These are phyloP conservation scores for Oithona nana DNA, from an alignment of 2,888 invertebrate species.

Conservation along the genomic window DNA sequence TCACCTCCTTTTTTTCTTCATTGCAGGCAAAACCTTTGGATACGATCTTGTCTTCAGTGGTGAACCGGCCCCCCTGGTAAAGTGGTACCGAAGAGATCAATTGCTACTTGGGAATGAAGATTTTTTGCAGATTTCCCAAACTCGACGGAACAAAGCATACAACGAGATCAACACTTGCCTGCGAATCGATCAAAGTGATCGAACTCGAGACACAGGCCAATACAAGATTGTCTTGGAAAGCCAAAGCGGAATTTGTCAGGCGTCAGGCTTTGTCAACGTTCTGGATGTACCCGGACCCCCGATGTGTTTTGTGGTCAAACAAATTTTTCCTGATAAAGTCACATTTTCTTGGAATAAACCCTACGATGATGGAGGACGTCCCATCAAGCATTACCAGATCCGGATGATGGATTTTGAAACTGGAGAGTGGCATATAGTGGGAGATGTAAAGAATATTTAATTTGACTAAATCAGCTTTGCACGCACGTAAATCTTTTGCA, in stretches of 20 bases:
- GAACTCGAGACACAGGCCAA: conserved; percentile 31
- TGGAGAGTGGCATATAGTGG: conserved; percentile 87
- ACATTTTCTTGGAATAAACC: conserved; percentile 76
- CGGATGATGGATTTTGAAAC: conserved; percentile 94
- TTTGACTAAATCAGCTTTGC: neutral
- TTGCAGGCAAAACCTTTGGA: conserved; percentile 82
- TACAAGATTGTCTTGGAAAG: conserved; percentile 33
- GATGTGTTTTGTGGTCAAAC: conserved; percentile 29
- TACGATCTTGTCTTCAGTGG: conserved; percentile 89
- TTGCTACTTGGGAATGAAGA: conserved; percentile 42
- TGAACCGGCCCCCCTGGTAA: conserved; percentile 84
- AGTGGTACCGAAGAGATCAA: conserved; percentile 57
- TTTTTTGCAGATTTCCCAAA: conserved; percentile 23
- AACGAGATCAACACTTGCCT: conserved; percentile 66
- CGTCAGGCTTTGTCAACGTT: conserved; percentile 33
- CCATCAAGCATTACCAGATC: conserved; percentile 69
- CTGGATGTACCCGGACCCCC: conserved; percentile 27
- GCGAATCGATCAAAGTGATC: conserved; percentile 47
- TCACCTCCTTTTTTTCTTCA: too few relatives aligned
- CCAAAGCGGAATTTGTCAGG: conserved; percentile 32
- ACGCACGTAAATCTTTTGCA: too few relatives aligned
- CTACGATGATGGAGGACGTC: conserved; percentile 66
- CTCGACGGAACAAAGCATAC: conserved; percentile 28
- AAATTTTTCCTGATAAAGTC: conserved; percentile 60
- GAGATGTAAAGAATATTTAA: conserved; percentile 42